These are phyloP conservation scores for Melanotaenia duboulayi DNA, from an alignment of 2,113 vertebrate genomes.

Conservation along the genomic window DNA sequence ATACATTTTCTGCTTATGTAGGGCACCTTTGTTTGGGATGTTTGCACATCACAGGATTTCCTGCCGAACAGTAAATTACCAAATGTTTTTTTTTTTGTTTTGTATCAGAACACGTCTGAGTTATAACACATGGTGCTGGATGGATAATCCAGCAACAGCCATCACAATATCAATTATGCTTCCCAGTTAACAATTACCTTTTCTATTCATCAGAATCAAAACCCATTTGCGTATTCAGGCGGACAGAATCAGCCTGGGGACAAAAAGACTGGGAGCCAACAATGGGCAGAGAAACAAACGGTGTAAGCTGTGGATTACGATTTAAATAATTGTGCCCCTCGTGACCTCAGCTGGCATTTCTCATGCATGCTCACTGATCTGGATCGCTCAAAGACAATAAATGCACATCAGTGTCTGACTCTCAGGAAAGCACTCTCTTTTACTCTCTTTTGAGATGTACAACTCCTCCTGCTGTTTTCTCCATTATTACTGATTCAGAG, in stretches of 20 bases:
- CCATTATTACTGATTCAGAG: constrained; percentile 35
- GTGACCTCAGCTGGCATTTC: constrained; percentile 27
- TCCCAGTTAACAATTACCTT: constrained; percentile 47
- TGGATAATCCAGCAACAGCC: constrained; percentile 19
- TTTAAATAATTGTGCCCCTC: constrained; percentile 41
- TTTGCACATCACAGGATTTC: constrained; percentile 1
- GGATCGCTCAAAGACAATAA: constrained; percentile 25
- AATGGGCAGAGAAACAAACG: constrained; percentile 35
- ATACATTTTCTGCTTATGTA: not conserved
- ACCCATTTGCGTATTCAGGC: constrained; percentile 20
- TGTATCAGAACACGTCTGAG: constrained; percentile 10
- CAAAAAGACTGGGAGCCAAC: constrained; percentile 12
- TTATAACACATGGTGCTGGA: constrained; percentile 10
- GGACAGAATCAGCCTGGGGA: constrained; percentile 6
- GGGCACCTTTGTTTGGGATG: constrained; percentile 8
- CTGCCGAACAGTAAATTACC: constrained; percentile 21
- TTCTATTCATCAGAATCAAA: constrained; percentile 41
- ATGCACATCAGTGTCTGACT: constrained; percentile 25
- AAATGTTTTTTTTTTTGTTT: constrained; percentile 47
- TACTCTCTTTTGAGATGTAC: not conserved
- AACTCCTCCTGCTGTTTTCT: constrained; percentile 20
- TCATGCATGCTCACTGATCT: constrained; percentile 28
- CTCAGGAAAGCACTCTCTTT: not conserved
- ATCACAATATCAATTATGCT: constrained; percentile 31
- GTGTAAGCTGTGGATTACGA: constrained; percentile 46